Conservation (phyloP, 2,113 vertebrate species). For the cat (Felis catus) region DNA sequence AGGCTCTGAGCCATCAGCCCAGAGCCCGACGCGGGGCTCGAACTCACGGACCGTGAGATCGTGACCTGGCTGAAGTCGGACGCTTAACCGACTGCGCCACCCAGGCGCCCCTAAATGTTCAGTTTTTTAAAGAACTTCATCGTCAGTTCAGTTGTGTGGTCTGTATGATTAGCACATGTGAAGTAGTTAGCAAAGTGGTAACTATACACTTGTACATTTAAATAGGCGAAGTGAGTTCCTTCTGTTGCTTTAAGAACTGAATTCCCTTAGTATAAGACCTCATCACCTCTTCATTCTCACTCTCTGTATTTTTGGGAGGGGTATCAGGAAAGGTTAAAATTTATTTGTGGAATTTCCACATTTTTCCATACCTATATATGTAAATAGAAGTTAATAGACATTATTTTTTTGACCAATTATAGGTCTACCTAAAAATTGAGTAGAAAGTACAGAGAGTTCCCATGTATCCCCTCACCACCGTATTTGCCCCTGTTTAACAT, state of each 20-base stretch:
- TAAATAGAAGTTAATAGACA: neutral
- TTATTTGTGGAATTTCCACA: neutral
- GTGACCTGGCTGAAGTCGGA: too few species aligned
- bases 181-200: conserved; percentile 23
- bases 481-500: neutral
- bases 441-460: neutral
- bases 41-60: too few species aligned
- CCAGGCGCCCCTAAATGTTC: too few species aligned
- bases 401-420: conserved; percentile 4
- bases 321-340: neutral
- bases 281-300: neutral
- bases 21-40: too few species aligned
- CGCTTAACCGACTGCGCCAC: too few species aligned
- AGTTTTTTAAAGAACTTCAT: neutral
- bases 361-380: neutral
- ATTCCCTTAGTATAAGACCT: neutral
- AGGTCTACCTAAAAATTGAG: neutral
- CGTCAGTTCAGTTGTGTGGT: neutral
- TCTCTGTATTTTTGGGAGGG: neutral
- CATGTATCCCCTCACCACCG: neutral
- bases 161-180: neutral
- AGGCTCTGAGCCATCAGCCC: too few species aligned
- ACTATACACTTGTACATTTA: neutral
- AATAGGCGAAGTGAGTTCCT: neutral
- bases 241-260: conserved; percentile 32